Evolutionary conservation across 1,140 invertebrate species (phyloP).

Genomic region (Atta texana): DNA sequence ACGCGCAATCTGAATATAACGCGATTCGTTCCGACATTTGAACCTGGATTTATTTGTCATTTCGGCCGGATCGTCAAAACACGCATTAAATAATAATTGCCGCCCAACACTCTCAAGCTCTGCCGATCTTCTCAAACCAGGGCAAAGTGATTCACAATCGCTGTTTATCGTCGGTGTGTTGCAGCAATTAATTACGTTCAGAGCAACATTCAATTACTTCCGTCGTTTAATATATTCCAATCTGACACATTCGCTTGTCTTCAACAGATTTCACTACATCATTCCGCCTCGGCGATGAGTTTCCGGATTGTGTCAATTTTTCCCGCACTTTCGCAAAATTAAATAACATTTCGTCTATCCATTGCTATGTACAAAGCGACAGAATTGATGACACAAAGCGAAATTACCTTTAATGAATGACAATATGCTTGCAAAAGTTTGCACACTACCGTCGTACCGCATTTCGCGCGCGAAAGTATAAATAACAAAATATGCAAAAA

Average conservation of each 20-base stretch:
- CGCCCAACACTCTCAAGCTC: neutral
- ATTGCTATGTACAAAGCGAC: neutral
- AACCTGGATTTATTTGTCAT: constrained; percentile 18
- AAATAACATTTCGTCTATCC: constrained; percentile 29
- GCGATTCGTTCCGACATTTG: neutral
- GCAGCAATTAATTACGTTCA: constrained; percentile 42
- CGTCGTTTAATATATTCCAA: constrained; percentile 22
- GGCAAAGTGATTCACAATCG: neutral
- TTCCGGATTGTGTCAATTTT: neutral
- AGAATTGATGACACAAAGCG: constrained; percentile 30
- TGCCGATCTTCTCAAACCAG: neutral
- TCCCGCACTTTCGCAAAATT: constrained; percentile 2
- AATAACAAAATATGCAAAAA: constrained; percentile 28
- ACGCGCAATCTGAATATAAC: constrained; percentile 27
- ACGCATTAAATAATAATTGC: constrained; percentile 36
- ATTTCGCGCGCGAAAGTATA: neutral
- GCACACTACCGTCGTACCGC: neutral
- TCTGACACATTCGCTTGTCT: constrained; percentile 4
- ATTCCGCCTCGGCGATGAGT: neutral
- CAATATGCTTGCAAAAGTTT: constrained; percentile 20
- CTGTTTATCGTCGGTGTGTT: constrained; percentile 11
- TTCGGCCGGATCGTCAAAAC: neutral
- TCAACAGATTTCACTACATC: constrained; percentile 43
- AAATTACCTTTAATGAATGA: neutral
- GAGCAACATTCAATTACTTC: constrained; percentile 44